Evolutionary conservation across 2,888 invertebrate species (phyloP).

Genomic region (Acronicta leporina): DNA sequence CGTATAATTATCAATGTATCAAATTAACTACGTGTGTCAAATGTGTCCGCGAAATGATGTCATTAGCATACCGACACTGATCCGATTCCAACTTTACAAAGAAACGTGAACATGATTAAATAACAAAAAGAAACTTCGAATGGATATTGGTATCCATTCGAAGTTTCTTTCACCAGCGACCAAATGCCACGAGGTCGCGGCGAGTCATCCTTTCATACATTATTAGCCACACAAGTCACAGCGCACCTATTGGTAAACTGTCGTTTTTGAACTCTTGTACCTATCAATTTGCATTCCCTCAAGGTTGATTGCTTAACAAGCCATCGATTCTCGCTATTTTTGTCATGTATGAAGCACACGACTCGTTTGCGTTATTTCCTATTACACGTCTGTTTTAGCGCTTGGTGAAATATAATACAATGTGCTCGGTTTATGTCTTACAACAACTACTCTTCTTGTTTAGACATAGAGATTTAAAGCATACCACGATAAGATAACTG

Average conservation of each 20-base stretch:
- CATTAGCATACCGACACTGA: conserved; percentile 54
- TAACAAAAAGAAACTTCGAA: conserved; percentile 24
- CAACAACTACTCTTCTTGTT: conserved; percentile 36
- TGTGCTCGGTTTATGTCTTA: conserved; percentile 43
- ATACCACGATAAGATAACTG: conserved; percentile 45
- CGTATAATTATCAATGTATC: conserved; percentile 55
- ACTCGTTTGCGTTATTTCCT: conserved; percentile 29
- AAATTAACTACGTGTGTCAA: conserved; percentile 54
- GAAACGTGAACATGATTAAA: conserved; percentile 40
- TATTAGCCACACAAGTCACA: conserved; percentile 44
- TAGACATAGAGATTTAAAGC: conserved; percentile 43
- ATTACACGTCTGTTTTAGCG: conserved; percentile 30
- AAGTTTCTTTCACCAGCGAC: conserved; percentile 34
- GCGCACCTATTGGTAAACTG: conserved; percentile 57
- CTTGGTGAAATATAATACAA: conserved; percentile 31
- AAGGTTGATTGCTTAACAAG: conserved; percentile 63
- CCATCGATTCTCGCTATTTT: conserved; percentile 37
- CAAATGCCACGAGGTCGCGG: conserved; percentile 56
- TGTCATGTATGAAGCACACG: conserved; percentile 36
- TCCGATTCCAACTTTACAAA: conserved; percentile 42
- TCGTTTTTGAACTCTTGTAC: conserved; percentile 55
- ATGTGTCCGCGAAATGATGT: conserved; percentile 58
- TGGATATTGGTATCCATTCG: no score
- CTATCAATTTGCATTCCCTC: conserved; percentile 65
- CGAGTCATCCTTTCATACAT: conserved; percentile 51